Conservation (phyloP, 2,888 invertebrate species). For the Lobophora halterata region DNA sequence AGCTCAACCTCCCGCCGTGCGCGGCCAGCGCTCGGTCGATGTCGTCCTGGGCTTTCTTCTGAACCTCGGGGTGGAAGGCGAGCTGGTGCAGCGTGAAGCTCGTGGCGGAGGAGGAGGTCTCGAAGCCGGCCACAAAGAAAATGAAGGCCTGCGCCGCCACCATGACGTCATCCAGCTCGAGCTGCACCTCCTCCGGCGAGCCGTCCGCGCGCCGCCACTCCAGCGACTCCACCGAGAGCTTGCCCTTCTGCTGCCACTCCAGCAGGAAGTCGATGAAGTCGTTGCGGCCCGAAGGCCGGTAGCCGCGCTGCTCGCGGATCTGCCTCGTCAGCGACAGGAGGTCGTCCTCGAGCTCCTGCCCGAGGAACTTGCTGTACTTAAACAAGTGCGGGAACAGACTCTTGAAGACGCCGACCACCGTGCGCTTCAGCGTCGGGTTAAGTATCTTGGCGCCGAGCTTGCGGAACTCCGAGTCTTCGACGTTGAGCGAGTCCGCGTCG, state of each 20-base stretch:
- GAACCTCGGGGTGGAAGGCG: conserved; percentile 51
- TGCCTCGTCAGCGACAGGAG: conserved; percentile 12
- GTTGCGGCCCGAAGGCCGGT: conserved; percentile 48
- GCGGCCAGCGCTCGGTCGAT: conserved; percentile 47
- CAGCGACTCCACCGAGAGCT: conserved; percentile 43
- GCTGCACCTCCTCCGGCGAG: conserved; percentile 32
- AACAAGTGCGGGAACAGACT: conserved; percentile 46
- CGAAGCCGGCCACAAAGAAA: conserved; percentile 71
- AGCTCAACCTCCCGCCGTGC: conserved; percentile 47
- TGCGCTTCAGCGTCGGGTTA: conserved; percentile 25
- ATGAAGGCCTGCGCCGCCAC: conserved; percentile 57
- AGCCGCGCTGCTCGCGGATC: conserved; percentile 34
- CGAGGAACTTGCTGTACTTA: conserved; percentile 39
- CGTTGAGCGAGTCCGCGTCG: conserved; percentile 51
- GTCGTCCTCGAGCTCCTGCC: conserved; percentile 45
- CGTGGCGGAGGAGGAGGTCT: conserved; percentile 69
- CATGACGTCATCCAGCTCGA: conserved; percentile 47
- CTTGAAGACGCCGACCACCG: conserved; percentile 39
- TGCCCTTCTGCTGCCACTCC: conserved; percentile 46
- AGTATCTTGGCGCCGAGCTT: conserved; percentile 51
- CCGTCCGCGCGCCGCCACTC: conserved; percentile 43
- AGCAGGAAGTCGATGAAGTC: conserved; percentile 53
- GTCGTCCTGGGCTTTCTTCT: conserved; percentile 48
- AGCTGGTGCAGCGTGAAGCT: conserved; percentile 59
- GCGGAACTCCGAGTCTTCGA: conserved; percentile 53